Evolutionary conservation across 2,113 vertebrate genomes (phyloP).

Genomic region (Barnardius zonarius): DNA sequence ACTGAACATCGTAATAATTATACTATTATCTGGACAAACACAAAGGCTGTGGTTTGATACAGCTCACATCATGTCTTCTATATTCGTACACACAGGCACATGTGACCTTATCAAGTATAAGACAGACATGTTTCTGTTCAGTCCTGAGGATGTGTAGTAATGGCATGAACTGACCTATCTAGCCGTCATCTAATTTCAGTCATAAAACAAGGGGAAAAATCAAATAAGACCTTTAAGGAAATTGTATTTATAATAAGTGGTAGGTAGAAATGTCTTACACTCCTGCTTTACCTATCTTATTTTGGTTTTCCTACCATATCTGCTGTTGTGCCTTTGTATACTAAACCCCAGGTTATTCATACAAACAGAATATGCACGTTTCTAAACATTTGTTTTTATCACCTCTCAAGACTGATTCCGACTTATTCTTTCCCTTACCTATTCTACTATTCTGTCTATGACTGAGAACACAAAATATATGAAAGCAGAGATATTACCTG

Average conservation of each 20-base stretch:
- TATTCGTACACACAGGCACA: not conserved
- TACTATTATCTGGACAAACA: not conserved
- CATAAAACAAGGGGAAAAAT: not conserved
- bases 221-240: not conserved
- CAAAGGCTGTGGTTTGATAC: not conserved
- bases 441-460: not conserved
- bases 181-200: not conserved
- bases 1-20: not conserved
- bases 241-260: not conserved
- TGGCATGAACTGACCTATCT: not conserved
- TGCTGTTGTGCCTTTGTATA: not conserved
- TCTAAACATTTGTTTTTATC: not conserved
- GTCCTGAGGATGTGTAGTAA: not conserved
- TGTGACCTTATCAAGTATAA: constrained; percentile 8
- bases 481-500: not conserved
- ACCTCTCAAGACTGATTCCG: not conserved
- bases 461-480: not conserved
- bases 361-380: not conserved
- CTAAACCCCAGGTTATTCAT: not conserved
- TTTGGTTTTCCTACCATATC: not conserved
- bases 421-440: not conserved
- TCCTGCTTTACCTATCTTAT: not conserved
- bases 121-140: not conserved
- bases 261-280: not conserved
- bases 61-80: not conserved